A percentile compares a stretch with the other conserved stretches of the same genome.
Evolutionary conservation across 2,113 vertebrate species (phyloP).

Genomic region (Hippocampus comes): DNA sequence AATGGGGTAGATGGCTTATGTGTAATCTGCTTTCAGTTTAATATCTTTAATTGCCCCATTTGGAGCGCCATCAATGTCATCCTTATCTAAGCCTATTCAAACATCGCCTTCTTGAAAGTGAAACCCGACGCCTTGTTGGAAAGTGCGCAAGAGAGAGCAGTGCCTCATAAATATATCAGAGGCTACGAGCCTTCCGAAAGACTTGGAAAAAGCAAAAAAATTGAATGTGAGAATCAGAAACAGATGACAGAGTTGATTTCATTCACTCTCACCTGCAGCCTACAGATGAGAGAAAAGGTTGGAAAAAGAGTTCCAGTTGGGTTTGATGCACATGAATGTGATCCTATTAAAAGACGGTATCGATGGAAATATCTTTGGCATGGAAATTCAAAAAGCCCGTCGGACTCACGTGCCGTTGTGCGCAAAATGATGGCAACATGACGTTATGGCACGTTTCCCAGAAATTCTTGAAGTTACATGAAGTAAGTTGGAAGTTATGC

Average conservation of each 20-base stretch:
- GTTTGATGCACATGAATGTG: not conserved
- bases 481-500: constrained; percentile 5
- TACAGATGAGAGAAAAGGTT: not conserved
- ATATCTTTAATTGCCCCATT: constrained; percentile 17
- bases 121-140: constrained; percentile 22
- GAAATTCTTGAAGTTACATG: constrained; percentile 11
- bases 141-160: constrained; percentile 27
- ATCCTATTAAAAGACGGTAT: not conserved
- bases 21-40: constrained; percentile 18
- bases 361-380: not conserved
- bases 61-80: constrained; percentile 37
- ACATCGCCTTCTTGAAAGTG: constrained; percentile 48
- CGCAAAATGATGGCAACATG: not conserved
- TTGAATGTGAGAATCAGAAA: constrained; percentile 40
- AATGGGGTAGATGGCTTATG: not conserved
- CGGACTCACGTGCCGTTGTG: not conserved
- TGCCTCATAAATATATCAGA: constrained; percentile 53
- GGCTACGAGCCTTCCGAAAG: constrained; percentile 51
- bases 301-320: not conserved
- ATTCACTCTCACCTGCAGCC: constrained; percentile 36
- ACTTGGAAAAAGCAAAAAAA: constrained; percentile 20
- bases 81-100: constrained; percentile 35
- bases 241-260: constrained; percentile 48
- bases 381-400: not conserved
- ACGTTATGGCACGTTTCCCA: constrained; percentile 13